These are phyloP conservation scores for Camponotus fellah DNA, from an alignment of 2,888 invertebrate genomes.

Conservation along the genomic window DNA sequence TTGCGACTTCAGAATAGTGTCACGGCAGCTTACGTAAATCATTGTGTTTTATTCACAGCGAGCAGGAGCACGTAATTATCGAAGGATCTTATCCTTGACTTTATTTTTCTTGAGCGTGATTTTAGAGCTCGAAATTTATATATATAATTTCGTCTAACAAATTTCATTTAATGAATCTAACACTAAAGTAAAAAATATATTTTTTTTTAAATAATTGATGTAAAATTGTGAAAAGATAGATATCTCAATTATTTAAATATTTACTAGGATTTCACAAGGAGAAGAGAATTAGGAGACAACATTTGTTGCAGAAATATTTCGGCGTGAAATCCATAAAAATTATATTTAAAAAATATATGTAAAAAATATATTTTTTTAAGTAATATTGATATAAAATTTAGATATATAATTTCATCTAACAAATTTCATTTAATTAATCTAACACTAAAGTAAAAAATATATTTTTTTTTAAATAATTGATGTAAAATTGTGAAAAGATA, in stretches of 20 bases:
- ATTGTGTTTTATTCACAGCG: constrained; percentile 27
- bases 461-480: too few species aligned
- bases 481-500: too few species aligned
- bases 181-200: not conserved
- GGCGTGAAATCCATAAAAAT: not conserved
- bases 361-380: too few species aligned
- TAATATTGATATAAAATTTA: too few species aligned
- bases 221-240: not conserved
- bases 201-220: not conserved
- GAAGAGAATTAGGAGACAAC: not conserved
- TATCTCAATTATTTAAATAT: not conserved
- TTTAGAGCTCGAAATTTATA: constrained; percentile 2
- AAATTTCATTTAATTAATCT: too few species aligned
- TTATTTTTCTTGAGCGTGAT: constrained; percentile 23
- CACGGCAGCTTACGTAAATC: constrained; percentile 42
- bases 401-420: too few species aligned
- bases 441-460: too few species aligned
- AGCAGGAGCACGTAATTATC: constrained; percentile 38
- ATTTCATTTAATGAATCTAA: not conserved
- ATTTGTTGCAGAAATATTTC: constrained; percentile 4
- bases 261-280: not conserved
- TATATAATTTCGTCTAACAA: too few species aligned
- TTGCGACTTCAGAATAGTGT: constrained; percentile 40
- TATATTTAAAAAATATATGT: too few species aligned
- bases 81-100: constrained; percentile 37